These are phyloP conservation scores for Macropus fuliginosus DNA, from an alignment of 2,797 vertebrate genomes.

Conservation along the genomic window DNA sequence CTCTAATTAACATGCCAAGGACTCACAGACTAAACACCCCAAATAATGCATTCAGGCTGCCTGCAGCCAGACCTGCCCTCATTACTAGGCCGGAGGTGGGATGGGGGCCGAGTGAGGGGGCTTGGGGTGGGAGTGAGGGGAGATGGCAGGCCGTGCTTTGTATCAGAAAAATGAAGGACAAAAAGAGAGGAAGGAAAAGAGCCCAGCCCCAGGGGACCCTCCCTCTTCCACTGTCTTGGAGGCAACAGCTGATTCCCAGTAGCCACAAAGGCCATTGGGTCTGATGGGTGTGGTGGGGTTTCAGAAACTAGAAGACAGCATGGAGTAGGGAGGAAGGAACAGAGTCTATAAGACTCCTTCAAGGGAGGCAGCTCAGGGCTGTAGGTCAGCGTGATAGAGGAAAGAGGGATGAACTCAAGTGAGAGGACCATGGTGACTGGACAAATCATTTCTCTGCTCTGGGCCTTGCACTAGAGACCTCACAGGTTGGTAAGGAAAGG, in stretches of 20 bases:
- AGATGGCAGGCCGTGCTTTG: slow-evolving; percentile 75
- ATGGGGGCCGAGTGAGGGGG: slow-evolving; percentile 57
- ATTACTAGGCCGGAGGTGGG: slow-evolving; percentile 82
- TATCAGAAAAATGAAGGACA: slow-evolving; percentile 84
- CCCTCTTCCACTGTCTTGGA: slow-evolving; percentile 69
- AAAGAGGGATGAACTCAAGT: not conserved
- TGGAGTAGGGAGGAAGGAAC: not conserved
- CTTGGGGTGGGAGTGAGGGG: not conserved
- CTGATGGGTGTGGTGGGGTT: not conserved
- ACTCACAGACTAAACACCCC: slow-evolving; percentile 86
- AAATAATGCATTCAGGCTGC: slow-evolving; percentile 84
- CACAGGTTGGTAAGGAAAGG: not conserved
- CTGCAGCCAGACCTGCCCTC: slow-evolving; percentile 85
- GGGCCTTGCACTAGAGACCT: not conserved
- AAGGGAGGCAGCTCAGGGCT: not conserved
- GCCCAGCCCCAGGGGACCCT: slow-evolving; percentile 82
- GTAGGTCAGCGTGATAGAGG: not conserved
- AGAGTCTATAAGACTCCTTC: slow-evolving; percentile 21
- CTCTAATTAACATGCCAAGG: slow-evolving; percentile 87
- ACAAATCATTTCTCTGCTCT: not conserved
- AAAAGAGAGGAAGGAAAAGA: slow-evolving; percentile 84
- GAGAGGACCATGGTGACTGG: not conserved
- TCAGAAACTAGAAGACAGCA: slow-evolving; percentile 12
- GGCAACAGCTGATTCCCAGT: slow-evolving; percentile 65
- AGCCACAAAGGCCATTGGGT: not conserved